Conservation (phyloP, 2,113 vertebrate species). For the Machaerirhynchus nigripectus region DNA sequence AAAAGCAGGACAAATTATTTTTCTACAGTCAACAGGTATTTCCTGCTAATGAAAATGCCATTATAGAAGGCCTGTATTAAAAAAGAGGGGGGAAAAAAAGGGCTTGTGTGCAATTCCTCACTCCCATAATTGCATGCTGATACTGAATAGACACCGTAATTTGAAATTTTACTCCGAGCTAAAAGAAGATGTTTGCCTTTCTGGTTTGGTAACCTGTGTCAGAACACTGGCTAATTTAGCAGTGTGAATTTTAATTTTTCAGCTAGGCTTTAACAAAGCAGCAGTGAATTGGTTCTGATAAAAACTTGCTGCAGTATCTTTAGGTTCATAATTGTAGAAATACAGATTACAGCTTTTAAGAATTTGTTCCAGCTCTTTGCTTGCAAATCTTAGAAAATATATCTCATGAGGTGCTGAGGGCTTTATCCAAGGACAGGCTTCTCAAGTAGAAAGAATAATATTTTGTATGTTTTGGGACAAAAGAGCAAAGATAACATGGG, state of each 20-base stretch:
- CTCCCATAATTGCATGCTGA: neutral
- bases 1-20: constrained; percentile 20
- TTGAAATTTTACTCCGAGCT: constrained; percentile 18
- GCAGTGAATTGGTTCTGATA: neutral
- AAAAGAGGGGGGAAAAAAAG: neutral
- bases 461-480: neutral
- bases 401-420: neutral
- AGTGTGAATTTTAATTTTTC: neutral
- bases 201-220: neutral
- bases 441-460: neutral
- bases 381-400: neutral
- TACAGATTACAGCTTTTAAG: neutral
- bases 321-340: neutral
- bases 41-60: constrained; percentile 20
- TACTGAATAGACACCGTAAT: neutral
- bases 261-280: neutral
- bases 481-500: neutral
- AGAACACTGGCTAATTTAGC: neutral
- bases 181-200: neutral
- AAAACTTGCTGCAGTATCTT: neutral
- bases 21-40: neutral
- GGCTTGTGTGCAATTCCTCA: neutral
- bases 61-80: neutral
- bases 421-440: neutral
- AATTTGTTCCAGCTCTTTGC: neutral